Evolutionary conservation across 2,888 invertebrate species (phyloP).

Genomic region (Heliconius sara): DNA sequence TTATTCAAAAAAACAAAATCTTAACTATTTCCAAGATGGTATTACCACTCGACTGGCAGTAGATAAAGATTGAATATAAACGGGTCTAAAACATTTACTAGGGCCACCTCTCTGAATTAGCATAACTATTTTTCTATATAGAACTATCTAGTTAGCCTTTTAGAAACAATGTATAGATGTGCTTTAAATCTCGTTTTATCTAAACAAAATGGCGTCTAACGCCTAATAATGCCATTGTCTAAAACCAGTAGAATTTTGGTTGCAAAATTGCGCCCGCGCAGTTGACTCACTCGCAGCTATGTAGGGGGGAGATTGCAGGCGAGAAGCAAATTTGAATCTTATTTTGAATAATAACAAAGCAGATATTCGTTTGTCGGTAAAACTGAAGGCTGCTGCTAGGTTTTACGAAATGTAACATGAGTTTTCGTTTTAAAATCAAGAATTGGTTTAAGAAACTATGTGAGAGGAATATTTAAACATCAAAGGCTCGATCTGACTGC

Average conservation of each 20-base stretch:
- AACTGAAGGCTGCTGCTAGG: conserved; percentile 47
- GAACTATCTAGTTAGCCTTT: conserved; percentile 37
- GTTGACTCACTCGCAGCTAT: conserved; percentile 68
- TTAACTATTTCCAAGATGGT: not conserved
- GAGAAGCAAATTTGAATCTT: conserved; percentile 33
- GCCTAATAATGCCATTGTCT: conserved; percentile 82
- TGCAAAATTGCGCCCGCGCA: conserved; percentile 79
- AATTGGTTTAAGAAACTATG: conserved; percentile 48
- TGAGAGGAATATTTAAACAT: conserved; percentile 50
- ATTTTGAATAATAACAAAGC: conserved; percentile 29
- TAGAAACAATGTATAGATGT: conserved; percentile 47
- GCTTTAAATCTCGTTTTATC: conserved; percentile 49
- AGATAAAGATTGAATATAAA: not conserved
- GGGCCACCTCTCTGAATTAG: not conserved
- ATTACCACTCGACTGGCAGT: not conserved
- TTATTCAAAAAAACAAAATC: not conserved
- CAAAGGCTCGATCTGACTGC: conserved; percentile 42
- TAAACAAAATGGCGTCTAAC: conserved; percentile 75
- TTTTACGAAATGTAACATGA: conserved; percentile 54
- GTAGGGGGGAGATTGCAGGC: conserved; percentile 51
- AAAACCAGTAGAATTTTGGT: conserved; percentile 82
- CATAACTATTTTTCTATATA: conserved; percentile 27
- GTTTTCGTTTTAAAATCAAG: conserved; percentile 52
- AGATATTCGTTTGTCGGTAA: conserved; percentile 24
- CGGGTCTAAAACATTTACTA: conserved; percentile 6